Base-by-base conservation (phyloP, 2,888 invertebrate genomes). In the Dasysyrphus albostriatus region DNA sequence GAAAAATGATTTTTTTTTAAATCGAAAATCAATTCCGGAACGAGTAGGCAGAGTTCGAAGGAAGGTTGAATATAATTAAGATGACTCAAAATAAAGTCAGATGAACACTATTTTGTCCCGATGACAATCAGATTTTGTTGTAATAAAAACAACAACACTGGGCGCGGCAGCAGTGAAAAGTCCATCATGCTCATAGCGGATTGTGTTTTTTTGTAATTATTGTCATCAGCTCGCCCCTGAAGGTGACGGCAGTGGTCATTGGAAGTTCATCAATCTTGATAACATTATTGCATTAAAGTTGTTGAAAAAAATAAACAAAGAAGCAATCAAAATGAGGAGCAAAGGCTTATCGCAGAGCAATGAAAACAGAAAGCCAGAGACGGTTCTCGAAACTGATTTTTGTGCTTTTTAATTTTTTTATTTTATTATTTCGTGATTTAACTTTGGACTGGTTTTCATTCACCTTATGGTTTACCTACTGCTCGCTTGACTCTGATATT, bases 211-310 rank as follows among this genome's bases (percentile, higher is more conserved):
- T 29, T 51, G 24, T 58, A 5, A 16, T 67, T 49, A 83, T 76
- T 81, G 76, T 81, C 84, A 80, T 51, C 80, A 49, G 44, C 58
- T 61, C 76, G 80, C 65, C 75, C 80, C 51, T 81, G 81, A 76
- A 29, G 51, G 16, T 54, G 6, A 14, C 3, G 5, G 54, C 72
- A 24, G 1, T 3, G 67, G 76, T 73, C 84, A 84, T 73, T 84
- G 54, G 8, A 51, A 76, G 84, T 84, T 84, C 84, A 81, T 81
- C 73, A 80, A 76, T 81, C 84, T 84, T 76, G 76, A 76, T 67
- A 83, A 75, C 70, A 58, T 67, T 58, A 61, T 58, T 63, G 72
- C 82, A 74, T 51, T 65, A 58, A 51, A 24, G 47, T 72, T 47
- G 51, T 63, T 56, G 19, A 56, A 47, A 67, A 39, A 69, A 61